A percentile compares a stretch with the other conserved stretches of the same genome.
Conservation (phyloP, 2,888 invertebrate species). For the Eupithecia vulgata region DNA sequence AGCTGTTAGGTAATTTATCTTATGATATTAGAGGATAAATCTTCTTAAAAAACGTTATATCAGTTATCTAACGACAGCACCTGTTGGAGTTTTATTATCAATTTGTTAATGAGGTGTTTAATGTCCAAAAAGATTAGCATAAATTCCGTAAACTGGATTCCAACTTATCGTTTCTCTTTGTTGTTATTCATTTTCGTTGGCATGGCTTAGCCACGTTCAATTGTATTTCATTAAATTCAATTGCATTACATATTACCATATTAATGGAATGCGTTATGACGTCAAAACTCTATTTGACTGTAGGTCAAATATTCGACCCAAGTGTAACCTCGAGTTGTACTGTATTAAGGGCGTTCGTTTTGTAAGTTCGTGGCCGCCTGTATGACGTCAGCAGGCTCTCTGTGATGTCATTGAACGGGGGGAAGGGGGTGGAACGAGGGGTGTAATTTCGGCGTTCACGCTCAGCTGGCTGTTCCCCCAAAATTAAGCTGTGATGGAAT, state of each 20-base stretch:
- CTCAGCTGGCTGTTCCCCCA: constrained; percentile 74
- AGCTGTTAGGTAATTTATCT: not conserved
- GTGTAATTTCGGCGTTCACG: constrained; percentile 64
- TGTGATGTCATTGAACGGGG: constrained; percentile 72
- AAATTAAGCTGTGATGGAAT: constrained; percentile 57
- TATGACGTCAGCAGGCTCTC: constrained; percentile 74
- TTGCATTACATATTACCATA: constrained; percentile 10
- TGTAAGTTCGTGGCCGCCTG: constrained; percentile 71
- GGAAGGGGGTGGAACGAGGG: constrained; percentile 52
- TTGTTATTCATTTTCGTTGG: not conserved
- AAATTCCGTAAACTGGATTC: constrained; percentile 20
- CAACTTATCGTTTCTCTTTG: not conserved
- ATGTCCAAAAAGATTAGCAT: constrained; percentile 16
- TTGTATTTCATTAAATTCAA: not conserved
- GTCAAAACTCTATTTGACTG: not conserved
- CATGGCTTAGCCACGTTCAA: not conserved
- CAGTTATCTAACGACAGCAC: not conserved
- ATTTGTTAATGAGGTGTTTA: constrained; percentile 22
- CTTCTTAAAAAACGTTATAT: not conserved
- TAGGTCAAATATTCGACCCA: constrained; percentile 22
- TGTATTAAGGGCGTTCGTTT: constrained; percentile 74
- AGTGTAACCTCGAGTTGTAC: constrained; percentile 71
- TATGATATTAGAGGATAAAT: not conserved
- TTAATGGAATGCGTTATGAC: not conserved
- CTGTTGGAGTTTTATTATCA: constrained; percentile 9